Percentiles rank a stretch among this genome's conserved stretches.
Evolutionary conservation across 2,797 vertebrate genomes (phyloP).

Genomic region (Spea hammondii): DNA sequence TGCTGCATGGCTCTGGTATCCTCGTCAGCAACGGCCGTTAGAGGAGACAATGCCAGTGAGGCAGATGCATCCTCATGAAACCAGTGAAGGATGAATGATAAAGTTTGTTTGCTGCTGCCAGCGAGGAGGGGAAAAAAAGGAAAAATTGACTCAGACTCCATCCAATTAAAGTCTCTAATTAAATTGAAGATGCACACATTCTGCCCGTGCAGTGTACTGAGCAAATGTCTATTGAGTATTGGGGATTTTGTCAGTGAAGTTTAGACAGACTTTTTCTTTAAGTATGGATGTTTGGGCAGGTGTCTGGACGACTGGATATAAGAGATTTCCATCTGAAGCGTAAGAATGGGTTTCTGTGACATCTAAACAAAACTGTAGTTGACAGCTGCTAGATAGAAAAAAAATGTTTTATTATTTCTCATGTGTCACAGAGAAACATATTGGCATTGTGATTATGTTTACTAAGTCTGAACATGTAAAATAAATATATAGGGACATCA

Average conservation of each 20-base stretch:
- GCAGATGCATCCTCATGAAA: slow-evolving; percentile 64
- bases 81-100: slow-evolving; percentile 59
- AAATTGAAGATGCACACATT: slow-evolving; percentile 55
- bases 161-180: slow-evolving; percentile 64
- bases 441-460: slow-evolving; percentile 8
- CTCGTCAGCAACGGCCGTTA: slow-evolving; percentile 58
- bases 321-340: slow-evolving; percentile 14
- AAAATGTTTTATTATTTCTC: too few species aligned
- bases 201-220: neutral
- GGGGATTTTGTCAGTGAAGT: slow-evolving; percentile 38
- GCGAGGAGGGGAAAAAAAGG: slow-evolving; percentile 50
- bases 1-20: slow-evolving; percentile 58
- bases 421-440: neutral
- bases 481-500: neutral
- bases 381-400: neutral
- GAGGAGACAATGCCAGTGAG: slow-evolving; percentile 61
- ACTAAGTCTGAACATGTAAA: neutral
- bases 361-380: neutral
- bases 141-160: slow-evolving; percentile 53
- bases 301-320: slow-evolving; percentile 11
- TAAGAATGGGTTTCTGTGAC: neutral
- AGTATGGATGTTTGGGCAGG: slow-evolving; percentile 29
- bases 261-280: slow-evolving; percentile 14
- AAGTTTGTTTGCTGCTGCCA: slow-evolving; percentile 61
- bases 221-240: neutral